A percentile compares a stretch with the other conserved stretches of the same genome.
Conservation (phyloP, 2,113 vertebrate genomes). For the Natator depressus region DNA sequence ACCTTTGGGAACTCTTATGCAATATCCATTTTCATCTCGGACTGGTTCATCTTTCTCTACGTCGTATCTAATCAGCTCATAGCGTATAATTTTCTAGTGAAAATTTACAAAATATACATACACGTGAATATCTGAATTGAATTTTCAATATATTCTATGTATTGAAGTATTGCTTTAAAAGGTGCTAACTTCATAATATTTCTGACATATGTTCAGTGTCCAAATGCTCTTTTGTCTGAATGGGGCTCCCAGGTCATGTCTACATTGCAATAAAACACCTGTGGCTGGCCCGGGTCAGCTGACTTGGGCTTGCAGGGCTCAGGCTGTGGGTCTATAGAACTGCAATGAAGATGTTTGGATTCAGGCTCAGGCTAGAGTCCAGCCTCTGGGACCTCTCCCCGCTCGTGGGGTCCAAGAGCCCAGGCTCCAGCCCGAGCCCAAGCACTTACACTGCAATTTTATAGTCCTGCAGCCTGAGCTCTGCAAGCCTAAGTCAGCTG, state of each 20-base stretch:
- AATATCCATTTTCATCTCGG: constrained; percentile 82
- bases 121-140: not conserved
- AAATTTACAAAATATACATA: constrained; percentile 38
- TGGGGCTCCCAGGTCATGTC: not conserved
- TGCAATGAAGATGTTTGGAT: not conserved
- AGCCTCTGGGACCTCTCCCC: not conserved
- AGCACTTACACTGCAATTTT: not conserved
- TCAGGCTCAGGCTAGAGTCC: not conserved
- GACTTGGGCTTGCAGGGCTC: not conserved
- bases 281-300: not conserved
- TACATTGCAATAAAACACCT: not conserved
- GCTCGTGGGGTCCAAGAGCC: accelerated
- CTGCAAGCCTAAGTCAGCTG: not conserved
- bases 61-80: constrained; percentile 86
- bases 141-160: not conserved
- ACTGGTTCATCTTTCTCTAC: constrained; percentile 84
- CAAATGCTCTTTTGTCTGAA: not conserved
- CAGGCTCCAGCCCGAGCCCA: not conserved
- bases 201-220: not conserved
- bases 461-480: not conserved
- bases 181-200: not conserved
- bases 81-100: constrained; percentile 73
- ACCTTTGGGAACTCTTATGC: constrained; percentile 86
- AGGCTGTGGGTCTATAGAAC: not conserved
- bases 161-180: not conserved